Percentiles rank a stretch among this genome's conserved stretches.
These are phyloP conservation scores for Drosophila novamexicana DNA, from an alignment of 1,140 invertebrate species.

Conservation along the genomic window DNA sequence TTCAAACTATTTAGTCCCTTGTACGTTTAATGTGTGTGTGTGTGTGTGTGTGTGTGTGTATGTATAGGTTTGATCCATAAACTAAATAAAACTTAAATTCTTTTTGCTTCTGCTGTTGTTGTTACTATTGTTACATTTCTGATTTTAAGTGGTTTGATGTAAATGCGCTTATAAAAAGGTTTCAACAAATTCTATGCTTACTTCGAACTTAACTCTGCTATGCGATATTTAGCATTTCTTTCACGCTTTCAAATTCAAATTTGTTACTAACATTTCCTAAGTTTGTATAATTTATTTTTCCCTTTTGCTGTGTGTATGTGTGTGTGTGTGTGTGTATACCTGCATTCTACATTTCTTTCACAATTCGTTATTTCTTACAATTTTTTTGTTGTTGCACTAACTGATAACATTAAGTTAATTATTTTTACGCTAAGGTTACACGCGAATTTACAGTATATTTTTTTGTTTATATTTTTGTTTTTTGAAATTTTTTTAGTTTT, in stretches of 20 bases:
- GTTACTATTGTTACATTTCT: slow-evolving; percentile 38
- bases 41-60: slow-evolving; percentile 17
- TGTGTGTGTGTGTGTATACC: slow-evolving; percentile 55
- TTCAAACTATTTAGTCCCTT: slow-evolving; percentile 79
- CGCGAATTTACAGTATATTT: slow-evolving; percentile 69
- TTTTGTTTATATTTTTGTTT: slow-evolving; percentile 42
- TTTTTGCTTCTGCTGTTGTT: slow-evolving; percentile 18
- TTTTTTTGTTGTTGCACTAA: slow-evolving; percentile 45
- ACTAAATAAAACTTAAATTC: slow-evolving; percentile 53
- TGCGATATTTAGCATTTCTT: slow-evolving; percentile 42
- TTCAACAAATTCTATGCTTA: slow-evolving; percentile 52
- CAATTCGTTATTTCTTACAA: slow-evolving; percentile 12
- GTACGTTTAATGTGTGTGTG: slow-evolving; percentile 72
- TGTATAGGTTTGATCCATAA: slow-evolving; percentile 44
- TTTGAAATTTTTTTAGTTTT: slow-evolving; percentile 36
- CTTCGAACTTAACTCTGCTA: slow-evolving; percentile 42
- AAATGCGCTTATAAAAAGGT: slow-evolving; percentile 68
- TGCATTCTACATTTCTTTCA: slow-evolving; percentile 59
- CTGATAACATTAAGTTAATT: slow-evolving; percentile 55
- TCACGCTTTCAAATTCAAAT: slow-evolving; percentile 60
- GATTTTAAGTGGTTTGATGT: slow-evolving; percentile 39
- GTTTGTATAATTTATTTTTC: slow-evolving; percentile 23
- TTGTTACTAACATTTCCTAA: slow-evolving; percentile 62
- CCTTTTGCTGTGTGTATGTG: slow-evolving; percentile 3
- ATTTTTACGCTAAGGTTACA: slow-evolving; percentile 47